phyloP scores from a whole-genome alignment of 2,888 invertebrate species.

The Cecidostiba fungosa region DNA sequence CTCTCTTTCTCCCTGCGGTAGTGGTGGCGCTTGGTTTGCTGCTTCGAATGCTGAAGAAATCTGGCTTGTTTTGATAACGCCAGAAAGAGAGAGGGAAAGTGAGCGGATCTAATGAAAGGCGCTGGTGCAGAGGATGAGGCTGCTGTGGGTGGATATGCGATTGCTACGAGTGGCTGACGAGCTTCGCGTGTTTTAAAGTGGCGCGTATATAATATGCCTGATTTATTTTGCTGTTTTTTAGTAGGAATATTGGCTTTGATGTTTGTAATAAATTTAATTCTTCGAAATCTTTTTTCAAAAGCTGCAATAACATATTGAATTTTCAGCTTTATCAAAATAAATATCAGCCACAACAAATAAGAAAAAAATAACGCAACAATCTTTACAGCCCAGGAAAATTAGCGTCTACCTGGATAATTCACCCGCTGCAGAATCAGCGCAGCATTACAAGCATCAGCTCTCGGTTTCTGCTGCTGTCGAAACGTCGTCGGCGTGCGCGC shows the following conservation, averaged over 20 bases:
- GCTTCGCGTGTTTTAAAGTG: neutral
- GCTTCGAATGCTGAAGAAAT: neutral
- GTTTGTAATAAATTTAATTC: too few species aligned
- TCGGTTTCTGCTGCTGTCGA: constrained; percentile 25
- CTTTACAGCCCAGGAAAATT: neutral
- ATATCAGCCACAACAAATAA: neutral
- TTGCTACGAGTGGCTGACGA: neutral
- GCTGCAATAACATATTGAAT: too few species aligned
- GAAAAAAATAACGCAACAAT: neutral
- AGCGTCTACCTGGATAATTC: neutral
- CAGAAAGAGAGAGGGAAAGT: neutral
- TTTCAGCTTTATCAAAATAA: too few species aligned
- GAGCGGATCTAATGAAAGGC: neutral
- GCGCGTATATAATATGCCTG: too few species aligned
- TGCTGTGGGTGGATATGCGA: neutral
- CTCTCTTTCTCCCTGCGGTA: neutral
- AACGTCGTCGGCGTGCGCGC: neutral
- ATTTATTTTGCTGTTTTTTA: too few species aligned
- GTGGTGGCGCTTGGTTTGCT: neutral
- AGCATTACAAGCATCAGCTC: neutral
- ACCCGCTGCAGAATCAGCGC: neutral
- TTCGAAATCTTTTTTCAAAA: too few species aligned
- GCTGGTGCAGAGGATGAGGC: neutral
- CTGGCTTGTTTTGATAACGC: constrained; percentile 6
- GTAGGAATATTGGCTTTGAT: too few species aligned